Evolutionary conservation across 2,113 vertebrate species (phyloP).

Genomic region (Acrocephalus kingi): DNA sequence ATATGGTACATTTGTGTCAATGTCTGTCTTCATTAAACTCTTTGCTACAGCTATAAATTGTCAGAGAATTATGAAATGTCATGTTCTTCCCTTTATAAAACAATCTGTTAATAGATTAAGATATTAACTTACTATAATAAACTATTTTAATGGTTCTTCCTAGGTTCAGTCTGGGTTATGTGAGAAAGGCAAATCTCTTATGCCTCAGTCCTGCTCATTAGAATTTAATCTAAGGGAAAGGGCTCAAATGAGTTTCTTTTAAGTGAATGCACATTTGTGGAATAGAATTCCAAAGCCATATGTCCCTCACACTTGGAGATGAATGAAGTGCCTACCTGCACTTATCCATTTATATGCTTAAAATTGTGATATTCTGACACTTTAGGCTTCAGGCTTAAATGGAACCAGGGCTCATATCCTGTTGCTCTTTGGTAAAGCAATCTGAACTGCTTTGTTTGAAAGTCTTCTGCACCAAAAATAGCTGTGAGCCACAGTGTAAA

Average conservation of each 20-base stretch:
- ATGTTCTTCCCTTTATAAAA: slow-evolving; percentile 49
- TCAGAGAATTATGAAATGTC: slow-evolving; percentile 57
- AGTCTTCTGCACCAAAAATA: not conserved
- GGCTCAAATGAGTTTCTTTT: not conserved
- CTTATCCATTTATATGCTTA: not conserved
- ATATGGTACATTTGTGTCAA: slow-evolving; percentile 41
- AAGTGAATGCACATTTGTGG: not conserved
- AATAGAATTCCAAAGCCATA: not conserved
- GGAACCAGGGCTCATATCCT: not conserved
- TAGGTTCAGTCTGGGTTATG: not conserved
- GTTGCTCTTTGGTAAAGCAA: not conserved
- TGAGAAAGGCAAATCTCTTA: not conserved
- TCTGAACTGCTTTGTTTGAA: not conserved
- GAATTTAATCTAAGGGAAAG: not conserved
- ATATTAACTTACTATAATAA: not conserved
- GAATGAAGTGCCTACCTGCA: not conserved
- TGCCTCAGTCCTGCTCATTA: not conserved
- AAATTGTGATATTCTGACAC: not conserved
- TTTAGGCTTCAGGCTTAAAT: not conserved
- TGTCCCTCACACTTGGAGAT: not conserved
- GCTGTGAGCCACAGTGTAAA: not conserved
- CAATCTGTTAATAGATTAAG: slow-evolving; percentile 39
- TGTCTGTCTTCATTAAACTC: slow-evolving; percentile 57
- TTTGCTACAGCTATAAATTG: slow-evolving; percentile 49
- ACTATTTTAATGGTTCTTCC: not conserved